Base-by-base conservation (phyloP, 2,113 vertebrate genomes). In the Scolopax mira region DNA sequence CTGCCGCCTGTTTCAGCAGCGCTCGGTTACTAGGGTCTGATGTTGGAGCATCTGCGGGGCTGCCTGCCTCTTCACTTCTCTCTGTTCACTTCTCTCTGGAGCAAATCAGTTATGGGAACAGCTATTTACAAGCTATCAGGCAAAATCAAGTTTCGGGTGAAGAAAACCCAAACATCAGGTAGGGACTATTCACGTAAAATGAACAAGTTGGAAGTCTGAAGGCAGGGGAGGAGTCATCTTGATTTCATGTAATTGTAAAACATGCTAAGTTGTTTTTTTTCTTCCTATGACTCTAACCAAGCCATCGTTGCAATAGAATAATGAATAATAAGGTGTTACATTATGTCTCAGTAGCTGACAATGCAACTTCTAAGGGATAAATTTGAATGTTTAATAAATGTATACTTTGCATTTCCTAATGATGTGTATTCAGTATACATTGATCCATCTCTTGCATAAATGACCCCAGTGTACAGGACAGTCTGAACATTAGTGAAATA, bases 141-240 rank as follows among this genome's bases (percentile, higher is more conserved):
- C 79, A 97, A 97, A 97, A 94, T 95, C 92, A 96, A 89, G 75
- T 91, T 97, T 48, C 57, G 49, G 74, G 89, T 97, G 92, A 98
- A 91, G 95, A 97, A 97, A 97, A 95, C 88, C 5, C 90, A 83
- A 86, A 86, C 13, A 74, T 79, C 97, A 17, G 95, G 94, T 97
- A 97, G 91, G 94, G 85, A 75, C 57, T n/a, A 41, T 58, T 81
- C 10, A 57, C 0, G 0, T 55, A 42, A 88, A 92, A 78, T 70
- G 4, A 60, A 54, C 7, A 10, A 18, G 14, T 44, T 72, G 22
- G 22, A 55, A 57, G 15, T 52, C 49, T 52, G 51, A 80, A 77
- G 61, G 75, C 33, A 64, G 35, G 21, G 42, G 42, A 75, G 57
- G 28, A 57, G 16, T 18, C 58, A 17, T n/a, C 23, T 57, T 77